These are phyloP conservation scores for Cricetomys ansorgei DNA, from an alignment of 2,113 vertebrate species.

Conservation along the genomic window DNA sequence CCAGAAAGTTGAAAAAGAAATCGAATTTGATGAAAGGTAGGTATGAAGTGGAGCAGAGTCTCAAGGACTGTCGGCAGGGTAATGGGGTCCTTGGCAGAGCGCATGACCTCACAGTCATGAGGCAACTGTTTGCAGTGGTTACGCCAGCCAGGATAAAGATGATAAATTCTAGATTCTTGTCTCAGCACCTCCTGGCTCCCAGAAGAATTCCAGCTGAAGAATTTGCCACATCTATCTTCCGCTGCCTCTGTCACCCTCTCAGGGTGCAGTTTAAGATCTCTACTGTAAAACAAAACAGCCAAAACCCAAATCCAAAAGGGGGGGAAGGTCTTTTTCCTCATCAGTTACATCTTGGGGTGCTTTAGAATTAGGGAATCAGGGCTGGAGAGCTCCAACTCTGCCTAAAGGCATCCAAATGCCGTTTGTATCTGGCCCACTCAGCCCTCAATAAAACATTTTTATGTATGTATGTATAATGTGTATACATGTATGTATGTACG, in stretches of 20 bases:
- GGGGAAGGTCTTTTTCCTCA: neutral
- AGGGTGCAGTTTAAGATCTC: neutral
- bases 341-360: neutral
- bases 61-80: conserved; percentile 27
- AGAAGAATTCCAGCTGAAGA: conserved; percentile 32
- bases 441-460: neutral
- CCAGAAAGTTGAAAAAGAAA: conserved; percentile 49
- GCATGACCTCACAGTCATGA: conserved; percentile 71
- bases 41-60: conserved; percentile 42
- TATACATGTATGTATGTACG: no score
- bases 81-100: conserved; percentile 43
- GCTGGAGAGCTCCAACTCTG: neutral
- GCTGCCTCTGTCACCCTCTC: neutral
- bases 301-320: neutral
- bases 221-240: neutral
- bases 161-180: conserved; percentile 62
- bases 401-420: neutral
- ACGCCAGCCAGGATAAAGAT: conserved; percentile 68
- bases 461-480: neutral
- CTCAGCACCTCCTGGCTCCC: conserved; percentile 53
- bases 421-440: neutral
- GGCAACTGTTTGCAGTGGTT: conserved; percentile 69
- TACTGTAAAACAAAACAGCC: neutral
- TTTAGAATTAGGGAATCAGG: conserved; percentile 13
- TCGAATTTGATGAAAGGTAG: conserved; percentile 26